Base-by-base conservation (phyloP, 1,140 invertebrate species). In the Drosophila mayri region DNA sequence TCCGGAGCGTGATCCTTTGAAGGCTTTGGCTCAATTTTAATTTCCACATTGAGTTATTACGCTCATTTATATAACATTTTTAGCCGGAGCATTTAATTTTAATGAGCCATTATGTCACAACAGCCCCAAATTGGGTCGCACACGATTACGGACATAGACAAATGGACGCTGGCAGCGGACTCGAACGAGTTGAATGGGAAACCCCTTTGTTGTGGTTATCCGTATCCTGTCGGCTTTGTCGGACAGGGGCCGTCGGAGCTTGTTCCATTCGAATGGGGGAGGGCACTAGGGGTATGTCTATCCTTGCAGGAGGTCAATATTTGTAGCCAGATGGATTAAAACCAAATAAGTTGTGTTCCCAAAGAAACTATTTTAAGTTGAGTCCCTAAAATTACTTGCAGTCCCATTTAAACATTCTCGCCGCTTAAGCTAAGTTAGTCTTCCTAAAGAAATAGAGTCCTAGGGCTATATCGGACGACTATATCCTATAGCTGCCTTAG, bases 21-120 rank as follows among this genome's bases (percentile, higher is more conserved):
- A 58, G 62, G 67, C 62, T 75, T 77, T 74, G 81, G 73, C 76
- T 75, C 61, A 65, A 84, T 88, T 88, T 90, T 87, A 87, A 87
- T 87, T 87, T 87, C 60, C 84, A 55, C 76, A 79, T 49, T 81
- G 76, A 88, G 70, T 84, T 90, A 90, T 88, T 84, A 58, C 66
- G 40, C 68, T 73, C 76, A 63, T 87, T 88, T 87, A 84, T 73
- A 54, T 76, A 86, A 88, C 79, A 70, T 47, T 87, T 77, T 76
- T 49, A 61, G 71, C 58, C 50, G 1, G 46, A 64, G 64, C 79
- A 82, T 87, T 76, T 73, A 62, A 76, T 73, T 87, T 76, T 88
- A 83, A 88, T 90, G 84, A 81, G 79, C 73, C 84, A 80, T 87
- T 87, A 84, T 87, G 76, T 87, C 76, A 90, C 72, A 67, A 44